These are phyloP conservation scores for Penelope pileata DNA, from an alignment of 2,113 vertebrate species.

Conservation along the genomic window DNA sequence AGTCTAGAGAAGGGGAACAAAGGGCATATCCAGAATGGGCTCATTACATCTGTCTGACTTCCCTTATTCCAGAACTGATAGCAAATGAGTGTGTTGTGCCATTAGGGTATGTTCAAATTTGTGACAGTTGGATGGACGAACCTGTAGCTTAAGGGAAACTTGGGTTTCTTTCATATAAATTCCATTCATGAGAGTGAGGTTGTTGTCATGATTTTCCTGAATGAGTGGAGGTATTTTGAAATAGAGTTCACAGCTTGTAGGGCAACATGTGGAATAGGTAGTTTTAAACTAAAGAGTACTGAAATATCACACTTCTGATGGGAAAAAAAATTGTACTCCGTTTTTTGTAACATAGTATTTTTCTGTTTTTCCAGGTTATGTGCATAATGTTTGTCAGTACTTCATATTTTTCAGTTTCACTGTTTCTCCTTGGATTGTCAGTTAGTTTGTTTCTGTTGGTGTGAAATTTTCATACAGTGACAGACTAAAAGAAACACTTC, in stretches of 20 bases:
- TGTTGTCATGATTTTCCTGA: background rate
- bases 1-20: background rate
- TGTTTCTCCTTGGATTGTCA: slow-evolving; percentile 9
- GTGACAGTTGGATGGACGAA: background rate
- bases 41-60: background rate
- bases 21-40: background rate
- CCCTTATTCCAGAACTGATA: slow-evolving; percentile 4
- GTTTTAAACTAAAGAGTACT: background rate
- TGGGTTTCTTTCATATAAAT: background rate
- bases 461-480: background rate
- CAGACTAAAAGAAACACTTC: slow-evolving; percentile 14
- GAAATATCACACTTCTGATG: background rate
- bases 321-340: background rate
- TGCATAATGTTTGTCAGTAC: background rate
- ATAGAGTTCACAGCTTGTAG: background rate
- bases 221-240: background rate
- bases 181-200: background rate
- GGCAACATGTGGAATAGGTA: background rate
- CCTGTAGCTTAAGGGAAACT: background rate
- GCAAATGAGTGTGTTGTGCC: background rate
- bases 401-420: slow-evolving; percentile 20
- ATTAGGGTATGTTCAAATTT: background rate
- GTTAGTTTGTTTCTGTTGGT: slow-evolving; percentile 23
- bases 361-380: background rate
- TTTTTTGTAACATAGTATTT: background rate